Base-by-base conservation (phyloP, 2,888 invertebrate species). In the Papilio gigon region DNA sequence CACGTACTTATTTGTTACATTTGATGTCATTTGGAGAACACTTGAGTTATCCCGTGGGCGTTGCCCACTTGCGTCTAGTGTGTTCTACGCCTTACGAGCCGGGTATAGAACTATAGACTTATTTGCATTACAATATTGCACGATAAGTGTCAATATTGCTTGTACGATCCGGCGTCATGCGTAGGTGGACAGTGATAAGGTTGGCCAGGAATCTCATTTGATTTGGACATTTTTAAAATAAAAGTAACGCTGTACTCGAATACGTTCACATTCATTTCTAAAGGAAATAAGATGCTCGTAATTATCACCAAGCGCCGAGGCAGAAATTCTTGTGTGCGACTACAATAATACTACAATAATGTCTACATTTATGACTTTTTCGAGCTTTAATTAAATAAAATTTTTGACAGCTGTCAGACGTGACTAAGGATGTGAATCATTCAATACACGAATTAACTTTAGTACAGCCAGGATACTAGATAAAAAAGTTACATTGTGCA, bases 141-240 rank as follows among this genome's bases (percentile, higher is more conserved):
- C 40, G 17, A 30, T 61, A 69, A 60, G 69, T 65, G 42, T 65
- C 65, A 65, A 40, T 53, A 61, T 69, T 60, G 69, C 69, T 69
- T 65, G 69, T 61, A 30, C 35, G 12, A 35, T 64, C 30, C 47
- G 27, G n/a, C 50, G 25, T 4, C 37, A 61, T 42, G 63, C 35
- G 63, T 68, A 35, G 68, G 68, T 63, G 68, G 63, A 63, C 27
- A 22, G 11, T 20, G 66, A 30, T 63, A 59, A 65, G 58, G 59
- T 44, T 65, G 25, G 47, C 68, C 56, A 67, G 14, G 22, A n/a
- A 20, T 56, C 14, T 33, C 20, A 12, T 22, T 56, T 50, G 33
- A 25, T 27, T 58, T 35, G 63, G 68, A 68, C 44, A 63, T 22
- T 33, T 50, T 58, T 2, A 30, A 63, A 63, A 63, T 33, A 20